Evolutionary conservation across 2,797 vertebrate genomes (phyloP), one percentile per base, ranked within the genome.

Genomic region (Phrynocephalus forsythii): DNA sequence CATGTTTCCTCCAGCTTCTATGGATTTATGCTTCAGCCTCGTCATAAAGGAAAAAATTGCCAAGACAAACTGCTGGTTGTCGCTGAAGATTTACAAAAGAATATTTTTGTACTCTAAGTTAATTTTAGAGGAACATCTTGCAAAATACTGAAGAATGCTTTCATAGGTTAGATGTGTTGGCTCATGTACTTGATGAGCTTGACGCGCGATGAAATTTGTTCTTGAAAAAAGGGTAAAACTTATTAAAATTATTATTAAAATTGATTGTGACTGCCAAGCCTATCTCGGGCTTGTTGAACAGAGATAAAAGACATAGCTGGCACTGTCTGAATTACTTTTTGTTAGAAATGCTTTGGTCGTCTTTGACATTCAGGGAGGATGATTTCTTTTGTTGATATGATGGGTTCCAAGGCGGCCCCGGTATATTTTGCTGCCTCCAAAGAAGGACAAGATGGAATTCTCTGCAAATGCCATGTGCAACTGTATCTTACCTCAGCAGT

Each of bases 211-310:
- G 11, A 52, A 78, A 73, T 85, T 87, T 92, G 67, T 73, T 85
- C 69, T 44, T 86, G 79, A 33, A 69, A 78, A 76, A 73, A 90
- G 87, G 78, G 52, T 50, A 71, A 20, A 63, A 5, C 9, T 67
- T 90, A 85, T 86, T 86, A 90, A 87, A 92, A 79, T 88, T 60
- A 20, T 75, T 89, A 87, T 88, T 88, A 89, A 88, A 92, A 79
- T 87, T 56, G 87, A 79, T 73, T 44, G 18, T 78, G 86, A 78
- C 71, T 68, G 48, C 72, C 26, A 52, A 89, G 13, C 30, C 22
- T 63, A 44, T 22, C 38, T 72, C 9, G 38, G 83, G 30, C 56
- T 9, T 82, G n/a, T 75, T 79, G 30, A 44, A 85, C 33, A 16
- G 63, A 52, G 84, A 66, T n/a, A 56, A 66, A 72, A 48, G 15